These are phyloP conservation scores for Pipistrellus pygmaeus DNA, from an alignment of 2,797 vertebrate species.

Conservation along the genomic window DNA sequence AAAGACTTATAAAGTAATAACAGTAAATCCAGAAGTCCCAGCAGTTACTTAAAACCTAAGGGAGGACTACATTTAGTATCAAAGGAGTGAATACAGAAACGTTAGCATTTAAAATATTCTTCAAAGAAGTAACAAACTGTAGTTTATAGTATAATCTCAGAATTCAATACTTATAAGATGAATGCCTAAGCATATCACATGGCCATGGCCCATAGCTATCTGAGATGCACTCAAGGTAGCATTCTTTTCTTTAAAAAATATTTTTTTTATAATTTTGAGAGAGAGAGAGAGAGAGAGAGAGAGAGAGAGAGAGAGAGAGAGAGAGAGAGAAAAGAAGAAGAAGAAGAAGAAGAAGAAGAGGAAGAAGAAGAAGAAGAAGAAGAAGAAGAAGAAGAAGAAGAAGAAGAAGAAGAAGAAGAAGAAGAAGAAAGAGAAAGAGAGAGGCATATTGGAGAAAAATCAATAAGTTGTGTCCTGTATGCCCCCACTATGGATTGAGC, in stretches of 20 bases:
- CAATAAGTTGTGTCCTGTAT: too few relatives aligned
- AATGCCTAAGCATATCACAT: background rate
- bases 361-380: too few relatives aligned
- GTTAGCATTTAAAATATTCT: conserved; percentile 45
- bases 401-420: too few relatives aligned
- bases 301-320: too few relatives aligned
- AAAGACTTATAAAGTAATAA: conserved; percentile 53
- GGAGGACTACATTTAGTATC: background rate
- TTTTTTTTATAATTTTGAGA: too few relatives aligned
- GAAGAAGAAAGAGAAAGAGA: too few relatives aligned
- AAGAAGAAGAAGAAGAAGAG: too few relatives aligned
- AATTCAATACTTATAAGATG: background rate
- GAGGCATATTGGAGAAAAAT: too few relatives aligned
- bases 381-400: too few relatives aligned
- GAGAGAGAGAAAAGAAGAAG: too few relatives aligned
- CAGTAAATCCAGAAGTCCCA: background rate
- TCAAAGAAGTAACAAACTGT: background rate
- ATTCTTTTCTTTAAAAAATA: background rate
- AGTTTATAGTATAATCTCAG: background rate
- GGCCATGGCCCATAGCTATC: background rate
- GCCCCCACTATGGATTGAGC: too few relatives aligned
- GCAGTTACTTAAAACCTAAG: background rate
- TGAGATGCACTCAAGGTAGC: background rate
- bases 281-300: too few relatives aligned
- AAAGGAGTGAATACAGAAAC: conserved; percentile 34